Evolutionary conservation across 1,140 invertebrate species (phyloP), one percentile per base, ranked within the genome.

Genomic region (Drosophila yakuba): DNA sequence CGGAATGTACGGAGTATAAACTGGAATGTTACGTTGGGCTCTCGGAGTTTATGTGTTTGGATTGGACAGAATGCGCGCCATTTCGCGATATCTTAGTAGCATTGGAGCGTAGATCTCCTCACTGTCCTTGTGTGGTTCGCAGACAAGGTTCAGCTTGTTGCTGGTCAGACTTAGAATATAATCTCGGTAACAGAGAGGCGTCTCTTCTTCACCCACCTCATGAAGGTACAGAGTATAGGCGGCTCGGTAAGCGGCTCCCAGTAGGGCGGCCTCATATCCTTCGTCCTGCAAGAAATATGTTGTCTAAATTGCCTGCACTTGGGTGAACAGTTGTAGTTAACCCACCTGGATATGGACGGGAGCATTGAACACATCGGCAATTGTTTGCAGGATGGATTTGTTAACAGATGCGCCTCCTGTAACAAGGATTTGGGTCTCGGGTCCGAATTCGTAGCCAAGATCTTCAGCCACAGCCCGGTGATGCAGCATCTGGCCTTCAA

Each of bases 361-460:
- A 11, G 96, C 94, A 93, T 98, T 97, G 90, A 99, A 99, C 1
- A 98, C 96, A 93, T 99, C 97, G 0, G 97, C 93, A 36, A 98
- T 94, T 20, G 98, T 96, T 95, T 98, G 97, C 23, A 98, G 92
- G 66, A 98, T 95, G 1, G 95, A 93, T 91, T 94, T 95, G 92
- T 99, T 99, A 4, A 93, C 93, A 0, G 98, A 98, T 1, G 97
- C 97, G 52, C 98, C 98, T 35, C 98, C 98, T 4, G 98, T 99
- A 10, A 97, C 98, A 71, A 99, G 93, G 58, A 99, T 92, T 73
- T 91, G 84, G 1, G 91, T 91, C 25, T 92, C 51, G 4, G 32
- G 74, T 0, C 90, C 85, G 75, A 50, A 97, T 93, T 47, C 93
- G 91, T 92, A 97, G 14, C 97, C 97, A 91, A 98, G 95, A 75